Base-by-base conservation (phyloP, 1,140 invertebrate species). In the Cataglyphis hispanica region DNA sequence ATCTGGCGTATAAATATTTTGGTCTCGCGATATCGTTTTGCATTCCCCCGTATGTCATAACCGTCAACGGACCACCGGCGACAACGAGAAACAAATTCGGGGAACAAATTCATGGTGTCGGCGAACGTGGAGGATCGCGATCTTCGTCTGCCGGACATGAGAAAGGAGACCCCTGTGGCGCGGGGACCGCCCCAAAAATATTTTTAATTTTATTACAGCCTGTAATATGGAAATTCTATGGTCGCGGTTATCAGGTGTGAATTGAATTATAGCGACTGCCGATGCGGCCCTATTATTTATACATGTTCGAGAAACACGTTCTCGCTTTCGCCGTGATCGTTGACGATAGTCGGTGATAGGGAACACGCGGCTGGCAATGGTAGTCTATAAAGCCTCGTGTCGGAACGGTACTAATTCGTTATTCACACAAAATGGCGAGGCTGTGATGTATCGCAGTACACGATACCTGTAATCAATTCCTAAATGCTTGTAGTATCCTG, bases 201-300 rank as follows among this genome's bases (percentile, higher is more conserved):
- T 92, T 91, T 92, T 91, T 91, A 88, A 92, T 92, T 93, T 93
- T 92, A 92, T 92, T 91, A 88, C 87, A 60, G 85, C 81, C 91
- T 93, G 92, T 93, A 92, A 89, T 93, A 93, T 93, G 92, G 91
- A 93, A 92, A 93, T 93, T 91, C 90, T 90, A 81, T 60, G 86
- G 90, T 87, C 88, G 75, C 87, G 74, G 91, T 93, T 93, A 93
- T 93, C 92, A 93, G 92, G 92, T 92, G 92, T 93, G 91, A 93
- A 93, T 93, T 93, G 91, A 92, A 92, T 92, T 92, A 92, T 92
- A 91, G 91, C 86, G 86, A 89, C 69, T 86, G 91, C 81, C 86
- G 81, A 69, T 74, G 83, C 74, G 78, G 86, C 43, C 83, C 72
- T 87, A 87, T 92, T 92, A 91, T 92, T 92, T 92, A 91, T 90